Percentiles rank a stretch among this genome's conserved stretches.
These are phyloP conservation scores for Myocastor coypus DNA, from an alignment of 2,113 vertebrate species.

Conservation along the genomic window DNA sequence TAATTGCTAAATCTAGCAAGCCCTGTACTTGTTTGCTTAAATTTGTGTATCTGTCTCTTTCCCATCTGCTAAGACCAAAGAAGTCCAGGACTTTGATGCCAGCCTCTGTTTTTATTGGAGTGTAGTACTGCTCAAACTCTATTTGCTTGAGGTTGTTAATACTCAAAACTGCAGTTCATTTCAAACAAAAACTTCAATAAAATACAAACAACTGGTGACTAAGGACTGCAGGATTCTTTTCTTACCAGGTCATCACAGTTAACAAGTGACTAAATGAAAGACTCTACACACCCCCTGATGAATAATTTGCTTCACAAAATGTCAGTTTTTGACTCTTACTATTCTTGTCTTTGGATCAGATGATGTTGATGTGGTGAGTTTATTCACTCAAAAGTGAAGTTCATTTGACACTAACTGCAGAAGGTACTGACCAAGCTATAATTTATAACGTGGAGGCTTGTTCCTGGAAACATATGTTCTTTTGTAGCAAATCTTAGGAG, in stretches of 20 bases:
- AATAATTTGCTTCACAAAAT: not conserved
- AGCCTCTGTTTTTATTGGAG: not conserved
- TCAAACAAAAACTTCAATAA: not conserved
- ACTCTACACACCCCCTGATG: not conserved
- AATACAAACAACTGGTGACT: not conserved
- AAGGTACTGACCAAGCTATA: not conserved
- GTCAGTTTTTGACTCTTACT: not conserved
- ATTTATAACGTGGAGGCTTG: not conserved
- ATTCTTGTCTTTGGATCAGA: not conserved
- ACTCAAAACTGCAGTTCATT: not conserved
- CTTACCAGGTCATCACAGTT: not conserved
- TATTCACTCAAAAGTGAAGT: not conserved
- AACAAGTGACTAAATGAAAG: not conserved
- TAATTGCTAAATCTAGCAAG: not conserved
- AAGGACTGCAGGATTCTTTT: not conserved
- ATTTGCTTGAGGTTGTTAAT: not conserved
- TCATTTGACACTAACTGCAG: not conserved
- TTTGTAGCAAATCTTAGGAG: not conserved
- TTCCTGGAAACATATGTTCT: not conserved
- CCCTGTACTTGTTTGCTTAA: not conserved
- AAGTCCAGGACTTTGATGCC: not conserved
- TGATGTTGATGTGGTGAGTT: not conserved
- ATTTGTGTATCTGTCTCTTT: not conserved
- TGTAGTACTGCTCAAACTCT: not conserved
- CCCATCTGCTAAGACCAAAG: not conserved